Evolutionary conservation across 2,797 vertebrate species (phyloP).

Genomic region (Tympanoctomys barrerae): DNA sequence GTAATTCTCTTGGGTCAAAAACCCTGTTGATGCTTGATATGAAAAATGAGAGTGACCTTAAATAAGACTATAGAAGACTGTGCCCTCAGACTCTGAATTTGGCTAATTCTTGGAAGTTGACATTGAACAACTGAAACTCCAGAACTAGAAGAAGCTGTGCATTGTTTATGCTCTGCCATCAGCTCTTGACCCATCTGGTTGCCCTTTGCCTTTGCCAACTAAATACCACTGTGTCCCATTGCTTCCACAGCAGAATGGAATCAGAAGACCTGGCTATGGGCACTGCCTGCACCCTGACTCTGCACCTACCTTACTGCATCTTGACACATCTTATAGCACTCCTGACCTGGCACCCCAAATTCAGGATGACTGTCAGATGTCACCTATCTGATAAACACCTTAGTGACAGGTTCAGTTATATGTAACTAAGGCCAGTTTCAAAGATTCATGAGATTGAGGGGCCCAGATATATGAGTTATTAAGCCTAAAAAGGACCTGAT

Average conservation of each 20-base stretch:
- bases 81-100: not conserved
- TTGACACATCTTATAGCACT: not conserved
- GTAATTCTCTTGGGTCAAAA: not conserved
- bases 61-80: no score
- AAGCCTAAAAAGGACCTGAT: not conserved
- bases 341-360: not conserved
- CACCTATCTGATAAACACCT: no score
- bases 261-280: not conserved
- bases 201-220: not conserved
- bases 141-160: not conserved
- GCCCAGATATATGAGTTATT: fast-evolving
- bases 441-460: not conserved
- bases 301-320: not conserved
- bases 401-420: not conserved
- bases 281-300: not conserved
- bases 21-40: not conserved
- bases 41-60: not conserved
- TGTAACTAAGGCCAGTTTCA: not conserved
- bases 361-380: not conserved
- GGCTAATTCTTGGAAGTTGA: not conserved
- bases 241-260: not conserved
- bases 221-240: not conserved
- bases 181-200: not conserved
- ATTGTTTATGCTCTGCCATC: not conserved
- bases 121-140: not conserved